phyloP scores from a whole-genome alignment of 1,140 invertebrate species.

The Calliphora vicina region DNA sequence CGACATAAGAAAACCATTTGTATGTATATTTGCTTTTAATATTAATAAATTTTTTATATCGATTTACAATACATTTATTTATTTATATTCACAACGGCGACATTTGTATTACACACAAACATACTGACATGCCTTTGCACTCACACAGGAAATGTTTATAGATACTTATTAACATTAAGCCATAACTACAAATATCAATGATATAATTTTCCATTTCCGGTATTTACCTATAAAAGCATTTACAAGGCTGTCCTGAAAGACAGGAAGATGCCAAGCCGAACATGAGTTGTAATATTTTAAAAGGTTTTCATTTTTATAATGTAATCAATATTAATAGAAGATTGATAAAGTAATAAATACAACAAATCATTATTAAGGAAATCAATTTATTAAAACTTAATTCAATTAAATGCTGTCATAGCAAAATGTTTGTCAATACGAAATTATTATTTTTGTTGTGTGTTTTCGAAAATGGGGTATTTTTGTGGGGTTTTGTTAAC shows the following conservation, averaged over 20 bases:
- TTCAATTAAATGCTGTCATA: neutral
- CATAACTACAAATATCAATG: constrained; percentile 34
- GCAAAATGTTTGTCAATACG: no score
- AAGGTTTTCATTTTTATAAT: neutral
- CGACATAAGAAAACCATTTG: constrained; percentile 30
- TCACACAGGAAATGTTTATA: constrained; percentile 29
- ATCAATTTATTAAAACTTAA: neutral
- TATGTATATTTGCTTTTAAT: constrained; percentile 33
- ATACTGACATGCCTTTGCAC: neutral
- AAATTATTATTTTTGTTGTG: no score
- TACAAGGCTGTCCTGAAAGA: neutral
- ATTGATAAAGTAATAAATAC: neutral
- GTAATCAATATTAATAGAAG: constrained; percentile 4
- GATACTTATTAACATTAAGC: constrained; percentile 25
- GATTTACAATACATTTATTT: neutral
- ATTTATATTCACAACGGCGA: no score
- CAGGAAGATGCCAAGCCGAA: neutral
- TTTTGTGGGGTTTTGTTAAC: no score
- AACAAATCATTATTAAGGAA: neutral
- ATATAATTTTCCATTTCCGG: constrained; percentile 29
- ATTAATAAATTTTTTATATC: constrained; percentile 33
- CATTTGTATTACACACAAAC: neutral
- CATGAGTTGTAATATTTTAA: neutral
- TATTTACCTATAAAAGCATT: neutral
- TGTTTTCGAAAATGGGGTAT: no score